Percentiles rank a stretch among this genome's conserved stretches.
phyloP scores from a whole-genome alignment of 2,113 vertebrate species.

The Pachypanchax playfairii region DNA sequence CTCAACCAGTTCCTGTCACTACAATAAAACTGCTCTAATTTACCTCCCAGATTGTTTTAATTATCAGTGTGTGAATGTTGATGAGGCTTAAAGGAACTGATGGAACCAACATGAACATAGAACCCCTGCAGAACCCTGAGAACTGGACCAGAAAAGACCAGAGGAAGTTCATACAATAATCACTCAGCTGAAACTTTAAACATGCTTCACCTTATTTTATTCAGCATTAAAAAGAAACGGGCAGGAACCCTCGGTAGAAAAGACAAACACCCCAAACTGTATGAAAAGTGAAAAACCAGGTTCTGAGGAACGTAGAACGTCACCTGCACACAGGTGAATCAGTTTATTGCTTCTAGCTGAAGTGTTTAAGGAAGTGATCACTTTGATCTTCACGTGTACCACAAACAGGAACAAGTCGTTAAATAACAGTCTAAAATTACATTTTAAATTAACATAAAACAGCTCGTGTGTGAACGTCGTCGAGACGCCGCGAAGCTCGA shows the following conservation, averaged over 20 bases:
- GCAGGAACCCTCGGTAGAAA: constrained; percentile 18
- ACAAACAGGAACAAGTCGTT: constrained; percentile 33
- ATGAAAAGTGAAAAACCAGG: constrained; percentile 39
- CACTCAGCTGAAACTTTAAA: constrained; percentile 16
- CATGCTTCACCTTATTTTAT: constrained; percentile 14
- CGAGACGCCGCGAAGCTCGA: too few species aligned
- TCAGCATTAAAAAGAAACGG: constrained; percentile 13
- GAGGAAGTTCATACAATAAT: too few species aligned
- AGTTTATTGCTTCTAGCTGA: constrained; percentile 23
- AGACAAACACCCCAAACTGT: constrained; percentile 15
- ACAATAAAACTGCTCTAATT: not conserved
- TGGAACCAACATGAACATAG: too few species aligned
- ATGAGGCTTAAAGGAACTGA: too few species aligned
- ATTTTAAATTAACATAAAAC: not conserved
- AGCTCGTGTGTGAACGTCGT: too few species aligned
- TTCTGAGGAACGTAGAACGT: constrained; percentile 33
- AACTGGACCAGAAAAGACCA: too few species aligned
- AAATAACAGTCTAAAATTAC: constrained; percentile 31
- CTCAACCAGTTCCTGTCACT: too few species aligned
- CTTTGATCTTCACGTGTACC: not conserved
- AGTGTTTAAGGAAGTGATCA: not conserved
- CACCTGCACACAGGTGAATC: constrained; percentile 40
- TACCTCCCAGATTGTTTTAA: too few species aligned
- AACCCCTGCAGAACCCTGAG: too few species aligned
- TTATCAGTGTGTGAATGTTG: too few species aligned